Evolutionary conservation across 2,888 invertebrate species (phyloP).

Genomic region (Aethes cnicana): DNA sequence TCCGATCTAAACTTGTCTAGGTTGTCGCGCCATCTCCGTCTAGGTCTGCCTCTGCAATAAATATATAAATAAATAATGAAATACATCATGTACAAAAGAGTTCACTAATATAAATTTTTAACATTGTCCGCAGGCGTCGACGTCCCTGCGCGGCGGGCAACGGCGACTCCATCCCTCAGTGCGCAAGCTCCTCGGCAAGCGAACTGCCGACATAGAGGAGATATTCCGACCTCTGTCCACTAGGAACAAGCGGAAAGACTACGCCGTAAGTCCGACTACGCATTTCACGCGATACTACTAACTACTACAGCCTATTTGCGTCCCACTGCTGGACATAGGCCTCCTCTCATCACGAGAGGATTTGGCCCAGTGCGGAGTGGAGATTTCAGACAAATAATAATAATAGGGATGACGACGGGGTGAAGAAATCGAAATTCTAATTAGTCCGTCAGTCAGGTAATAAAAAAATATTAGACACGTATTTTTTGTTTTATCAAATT

Average conservation of each 20-base stretch:
- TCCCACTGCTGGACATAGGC: neutral
- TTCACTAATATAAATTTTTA: neutral
- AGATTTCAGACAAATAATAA: too few species aligned
- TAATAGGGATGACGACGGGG: too few species aligned
- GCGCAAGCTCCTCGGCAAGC: constrained; percentile 85
- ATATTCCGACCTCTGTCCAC: constrained; percentile 69
- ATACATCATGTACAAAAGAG: neutral
- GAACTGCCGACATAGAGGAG: constrained; percentile 75
- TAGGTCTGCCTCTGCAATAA: too few species aligned
- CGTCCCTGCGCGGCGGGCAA: constrained; percentile 66
- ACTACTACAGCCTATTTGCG: neutral
- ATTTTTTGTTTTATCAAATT: too few species aligned
- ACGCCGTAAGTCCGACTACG: constrained; percentile 50
- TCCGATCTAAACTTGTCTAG: too few species aligned
- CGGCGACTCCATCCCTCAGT: constrained; percentile 88
- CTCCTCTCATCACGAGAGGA: too few species aligned
- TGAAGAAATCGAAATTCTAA: too few species aligned
- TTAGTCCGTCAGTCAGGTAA: too few species aligned
- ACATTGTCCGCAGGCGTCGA: constrained; percentile 50
- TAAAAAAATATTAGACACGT: too few species aligned
- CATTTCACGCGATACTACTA: neutral
- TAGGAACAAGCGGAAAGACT: constrained; percentile 72
- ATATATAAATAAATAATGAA: too few species aligned
- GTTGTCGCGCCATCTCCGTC: too few species aligned
- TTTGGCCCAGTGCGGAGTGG: too few species aligned